Evolutionary conservation across 1,140 invertebrate species (phyloP), one percentile per base, ranked within the genome.

Genomic region (Drosophila murphyi): DNA sequence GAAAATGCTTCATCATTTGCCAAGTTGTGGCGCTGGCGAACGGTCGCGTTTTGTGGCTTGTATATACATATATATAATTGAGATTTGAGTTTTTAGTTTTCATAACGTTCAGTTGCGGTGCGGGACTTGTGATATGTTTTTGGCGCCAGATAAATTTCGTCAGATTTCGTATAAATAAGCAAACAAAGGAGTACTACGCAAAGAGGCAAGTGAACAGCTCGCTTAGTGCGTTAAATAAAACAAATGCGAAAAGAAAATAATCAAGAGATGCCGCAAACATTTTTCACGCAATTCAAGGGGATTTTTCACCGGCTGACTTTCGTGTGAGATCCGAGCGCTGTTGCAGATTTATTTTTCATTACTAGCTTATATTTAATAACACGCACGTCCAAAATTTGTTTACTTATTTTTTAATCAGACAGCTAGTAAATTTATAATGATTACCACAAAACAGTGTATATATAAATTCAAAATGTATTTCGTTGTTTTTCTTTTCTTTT

Each of bases 121-220:
- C 59, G 65, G 41, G 52, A 51, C n/a, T 74, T 74, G 72, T 70
- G 35, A 41, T 62, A 55, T 65, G 68, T 76, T 76, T 72, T 67
- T 76, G 74, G 74, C 69, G 74, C 61, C 69, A 67, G 64, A 73
- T 73, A 73, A 61, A 73, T 72, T 76, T 59, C 52, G 43, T 56
- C 69, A 31, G 41, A 57, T 67, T 72, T 51, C 57, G 73, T 76
- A 29, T 76, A 76, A 76, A 76, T 72, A 76, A 76, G 72, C 65
- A 70, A 63, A n/a, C 20, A 20, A 1, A 20, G 20, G 20, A 20
- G 20, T 20, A 20, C 20, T 20, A 1, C 20, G 20, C 1, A 20
- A 20, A 20, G 20, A 20, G 20, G 20, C 20, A 20, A 20, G 20
- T 48, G 34, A 54, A 52, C 37, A 63, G 60, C 65, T 32, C 47